Conservation (phyloP, 2,797 vertebrate genomes). For the Eurystomus glaucurus region DNA sequence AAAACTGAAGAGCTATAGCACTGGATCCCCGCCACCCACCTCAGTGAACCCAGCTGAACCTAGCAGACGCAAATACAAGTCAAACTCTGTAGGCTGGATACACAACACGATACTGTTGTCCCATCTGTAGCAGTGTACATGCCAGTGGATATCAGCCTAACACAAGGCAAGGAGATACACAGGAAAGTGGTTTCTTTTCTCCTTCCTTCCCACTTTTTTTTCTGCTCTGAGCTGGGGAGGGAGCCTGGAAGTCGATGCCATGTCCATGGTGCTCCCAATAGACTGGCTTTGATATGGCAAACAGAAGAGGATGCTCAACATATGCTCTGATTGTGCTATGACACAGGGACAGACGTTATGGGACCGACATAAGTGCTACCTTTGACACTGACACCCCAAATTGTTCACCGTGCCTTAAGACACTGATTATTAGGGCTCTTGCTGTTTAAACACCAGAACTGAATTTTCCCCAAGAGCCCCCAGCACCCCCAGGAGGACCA, state of each 20-base stretch:
- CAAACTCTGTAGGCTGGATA: slow-evolving; percentile 39
- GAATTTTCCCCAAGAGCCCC: fast-evolving
- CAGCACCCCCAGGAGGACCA: neutral
- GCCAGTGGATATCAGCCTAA: slow-evolving; percentile 59
- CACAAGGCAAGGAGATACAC: neutral
- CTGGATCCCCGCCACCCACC: slow-evolving; percentile 47
- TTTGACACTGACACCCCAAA: neutral
- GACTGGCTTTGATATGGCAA: neutral
- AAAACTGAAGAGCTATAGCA: neutral
- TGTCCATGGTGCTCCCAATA: neutral
- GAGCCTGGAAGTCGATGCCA: neutral
- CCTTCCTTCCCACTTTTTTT: neutral
- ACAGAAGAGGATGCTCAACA: slow-evolving; percentile 1
- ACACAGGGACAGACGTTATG: neutral
- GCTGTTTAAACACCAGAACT: fast-evolving
- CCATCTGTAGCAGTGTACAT: slow-evolving; percentile 53
- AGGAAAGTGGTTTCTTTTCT: neutral
- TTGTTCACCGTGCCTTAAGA: fast-evolving
- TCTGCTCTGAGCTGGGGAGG: neutral
- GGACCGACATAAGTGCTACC: neutral
- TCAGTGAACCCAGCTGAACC: neutral
- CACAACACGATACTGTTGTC: slow-evolving; percentile 59
- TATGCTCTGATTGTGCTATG: neutral
- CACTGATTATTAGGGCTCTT: fast-evolving
- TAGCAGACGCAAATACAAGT: slow-evolving; percentile 36